phyloP scores from a whole-genome alignment of 1,140 invertebrate genomes.

The Neuroterus valhalla region DNA sequence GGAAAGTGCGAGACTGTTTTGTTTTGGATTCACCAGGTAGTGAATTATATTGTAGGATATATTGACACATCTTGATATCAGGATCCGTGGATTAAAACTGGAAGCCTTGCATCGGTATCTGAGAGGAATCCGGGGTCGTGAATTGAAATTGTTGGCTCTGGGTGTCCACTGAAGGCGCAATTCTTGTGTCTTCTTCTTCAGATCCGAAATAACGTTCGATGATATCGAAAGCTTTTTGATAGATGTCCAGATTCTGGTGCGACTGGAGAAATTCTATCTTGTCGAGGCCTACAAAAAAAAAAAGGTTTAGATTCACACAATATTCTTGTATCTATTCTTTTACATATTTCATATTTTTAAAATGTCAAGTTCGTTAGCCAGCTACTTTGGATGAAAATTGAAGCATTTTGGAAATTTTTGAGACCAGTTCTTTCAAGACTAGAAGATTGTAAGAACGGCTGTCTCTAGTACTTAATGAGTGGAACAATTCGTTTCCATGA shows the following conservation, averaged over 20 bases:
- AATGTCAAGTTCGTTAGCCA: no score
- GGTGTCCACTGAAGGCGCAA: slow-evolving; percentile 87
- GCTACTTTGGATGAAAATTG: no score
- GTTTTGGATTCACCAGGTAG: slow-evolving; percentile 9
- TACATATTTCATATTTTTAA: not conserved
- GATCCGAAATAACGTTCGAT: slow-evolving; percentile 96
- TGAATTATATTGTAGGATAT: slow-evolving; percentile 10
- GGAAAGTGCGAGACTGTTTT: not conserved
- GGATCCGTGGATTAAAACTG: slow-evolving; percentile 80
- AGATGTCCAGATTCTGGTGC: slow-evolving; percentile 97
- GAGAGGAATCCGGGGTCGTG: slow-evolving; percentile 79
- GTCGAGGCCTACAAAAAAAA: slow-evolving; percentile 85
- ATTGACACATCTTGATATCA: slow-evolving; percentile 22
- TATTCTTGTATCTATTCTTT: no score
- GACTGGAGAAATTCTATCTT: slow-evolving; percentile 98
- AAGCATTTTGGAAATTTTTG: no score
- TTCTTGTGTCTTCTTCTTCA: slow-evolving; percentile 90
- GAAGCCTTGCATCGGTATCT: slow-evolving; percentile 85
- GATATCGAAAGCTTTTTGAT: slow-evolving; percentile 96
- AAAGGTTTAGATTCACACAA: not conserved
- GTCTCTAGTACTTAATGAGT: no score
- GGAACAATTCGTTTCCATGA: no score
- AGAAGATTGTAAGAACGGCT: no score
- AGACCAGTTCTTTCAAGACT: no score
- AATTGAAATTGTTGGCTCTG: slow-evolving; percentile 88